phyloP scores from a whole-genome alignment of 2,888 invertebrate species.

The Brenthis ino region DNA sequence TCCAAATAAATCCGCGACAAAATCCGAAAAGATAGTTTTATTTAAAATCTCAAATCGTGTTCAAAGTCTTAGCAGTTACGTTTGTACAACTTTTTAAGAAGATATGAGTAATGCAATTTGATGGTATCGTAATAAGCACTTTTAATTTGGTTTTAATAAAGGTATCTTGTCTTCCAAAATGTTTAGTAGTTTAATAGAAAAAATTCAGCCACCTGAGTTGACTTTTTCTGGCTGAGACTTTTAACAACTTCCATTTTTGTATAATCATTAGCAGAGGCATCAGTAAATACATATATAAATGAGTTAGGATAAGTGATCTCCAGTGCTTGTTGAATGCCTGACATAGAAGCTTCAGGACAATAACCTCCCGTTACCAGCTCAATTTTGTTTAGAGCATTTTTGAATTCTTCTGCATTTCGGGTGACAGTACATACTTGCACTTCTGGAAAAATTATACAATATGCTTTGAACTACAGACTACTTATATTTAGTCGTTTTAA shows the following conservation, averaged over 20 bases:
- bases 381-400: slow-evolving; percentile 44
- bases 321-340: slow-evolving; percentile 56
- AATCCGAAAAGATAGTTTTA: too few species aligned
- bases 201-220: slow-evolving; percentile 43
- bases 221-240: slow-evolving; percentile 50
- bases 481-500: too few species aligned
- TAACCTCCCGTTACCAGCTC: slow-evolving; percentile 46
- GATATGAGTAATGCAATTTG: too few species aligned
- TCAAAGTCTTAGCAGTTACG: too few species aligned
- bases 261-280: slow-evolving; percentile 59
- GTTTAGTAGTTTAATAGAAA: neutral
- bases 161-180: too few species aligned
- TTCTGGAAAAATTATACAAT: slow-evolving; percentile 38
- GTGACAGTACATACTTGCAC: slow-evolving; percentile 45
- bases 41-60: too few species aligned
- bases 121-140: too few species aligned
- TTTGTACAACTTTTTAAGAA: too few species aligned
- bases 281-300: slow-evolving; percentile 63
- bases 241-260: slow-evolving; percentile 45
- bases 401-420: slow-evolving; percentile 48
- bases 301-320: slow-evolving; percentile 52
- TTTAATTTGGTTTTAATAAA: too few species aligned
- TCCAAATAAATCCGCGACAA: too few species aligned
- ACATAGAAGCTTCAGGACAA: slow-evolving; percentile 60
- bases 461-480: too few species aligned